These are phyloP conservation scores for Kuschelorhynchus macadamiae DNA, from an alignment of 2,888 invertebrate genomes.

Conservation along the genomic window DNA sequence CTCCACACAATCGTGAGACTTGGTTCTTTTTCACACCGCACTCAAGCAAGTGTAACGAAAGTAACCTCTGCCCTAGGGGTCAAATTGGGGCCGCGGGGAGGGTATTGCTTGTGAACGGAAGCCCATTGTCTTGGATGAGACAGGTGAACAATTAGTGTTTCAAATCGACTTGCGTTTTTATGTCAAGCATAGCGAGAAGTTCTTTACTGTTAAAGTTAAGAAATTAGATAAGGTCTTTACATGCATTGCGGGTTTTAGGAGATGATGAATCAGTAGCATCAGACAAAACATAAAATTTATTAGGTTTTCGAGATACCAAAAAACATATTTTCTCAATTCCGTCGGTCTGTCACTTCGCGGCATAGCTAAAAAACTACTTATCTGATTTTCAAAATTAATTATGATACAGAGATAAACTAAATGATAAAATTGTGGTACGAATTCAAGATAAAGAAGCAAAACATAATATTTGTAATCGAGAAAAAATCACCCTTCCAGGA, in stretches of 20 bases:
- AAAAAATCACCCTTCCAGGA: no score
- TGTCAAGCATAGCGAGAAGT: slow-evolving; percentile 17
- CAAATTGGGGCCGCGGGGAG: slow-evolving; percentile 37
- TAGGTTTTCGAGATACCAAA: no score
- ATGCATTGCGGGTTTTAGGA: neutral
- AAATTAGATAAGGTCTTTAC: neutral
- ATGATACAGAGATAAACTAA: no score
- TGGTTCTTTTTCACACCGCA: slow-evolving; percentile 61
- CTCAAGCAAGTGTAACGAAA: slow-evolving; percentile 61
- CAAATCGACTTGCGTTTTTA: slow-evolving; percentile 46
- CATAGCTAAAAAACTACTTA: no score
- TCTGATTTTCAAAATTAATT: no score
- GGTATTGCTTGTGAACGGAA: slow-evolving; percentile 63
- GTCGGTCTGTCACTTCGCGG: no score
- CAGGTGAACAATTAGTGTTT: slow-evolving; percentile 61
- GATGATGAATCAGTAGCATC: neutral
- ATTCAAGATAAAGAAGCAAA: no score
- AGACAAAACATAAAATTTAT: no score
- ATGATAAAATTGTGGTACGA: no score
- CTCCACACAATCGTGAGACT: slow-evolving; percentile 52
- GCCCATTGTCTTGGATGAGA: slow-evolving; percentile 59
- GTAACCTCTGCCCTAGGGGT: slow-evolving; percentile 61
- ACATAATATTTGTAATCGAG: no score
- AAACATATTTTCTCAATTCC: no score
- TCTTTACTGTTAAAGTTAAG: neutral